Evolutionary conservation across 2,113 vertebrate species (phyloP), one percentile per base, ranked within the genome.

Genomic region (Cebus imitator): DNA sequence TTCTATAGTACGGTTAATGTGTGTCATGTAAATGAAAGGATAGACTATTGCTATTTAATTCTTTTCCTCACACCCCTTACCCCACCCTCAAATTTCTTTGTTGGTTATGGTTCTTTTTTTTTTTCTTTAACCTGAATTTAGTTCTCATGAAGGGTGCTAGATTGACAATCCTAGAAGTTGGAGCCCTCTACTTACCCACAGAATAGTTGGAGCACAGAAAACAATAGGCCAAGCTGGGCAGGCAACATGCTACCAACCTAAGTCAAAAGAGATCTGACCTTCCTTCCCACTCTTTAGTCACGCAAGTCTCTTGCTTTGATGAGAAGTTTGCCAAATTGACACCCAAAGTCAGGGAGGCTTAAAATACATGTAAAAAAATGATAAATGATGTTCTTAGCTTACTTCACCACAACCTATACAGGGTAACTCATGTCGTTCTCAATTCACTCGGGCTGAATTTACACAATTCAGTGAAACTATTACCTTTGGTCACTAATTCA

Each of bases 1-100:
- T 98, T 98, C 97, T 98, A 98, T 99, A 99, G 99, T 99, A 97
- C 98, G 98, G 99, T 98, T 99, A 99, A 99, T 99, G 98, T 97
- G 98, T 98, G 98, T 98, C 98, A 98, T 98, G 97, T 98, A 98
- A 98, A 98, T 98, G 98, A 98, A 98, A 99, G 93, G 98, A 98
- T 98, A 98, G 98, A 99, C 98, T 98, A 98, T 98, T 97, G 98
- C 98, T 98, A 97, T 98, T 98, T 98, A 98, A 98, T 98, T 98
- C 98, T 98, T 98, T 96, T 87, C 87, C 95, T 96, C 92, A 70
- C 50, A 6, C 72, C 79, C 70, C 90, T 64, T 96, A 68, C 50
- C 48, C 91, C 90, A 93, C 75, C 97, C 45, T 95, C 92, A 95
- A 96, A 94, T 96, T 91, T 96, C 97, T 95, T 91, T 97, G 66